Evolutionary conservation across 2,797 vertebrate species (phyloP).

Genomic region (Sphaeramia orbicularis): DNA sequence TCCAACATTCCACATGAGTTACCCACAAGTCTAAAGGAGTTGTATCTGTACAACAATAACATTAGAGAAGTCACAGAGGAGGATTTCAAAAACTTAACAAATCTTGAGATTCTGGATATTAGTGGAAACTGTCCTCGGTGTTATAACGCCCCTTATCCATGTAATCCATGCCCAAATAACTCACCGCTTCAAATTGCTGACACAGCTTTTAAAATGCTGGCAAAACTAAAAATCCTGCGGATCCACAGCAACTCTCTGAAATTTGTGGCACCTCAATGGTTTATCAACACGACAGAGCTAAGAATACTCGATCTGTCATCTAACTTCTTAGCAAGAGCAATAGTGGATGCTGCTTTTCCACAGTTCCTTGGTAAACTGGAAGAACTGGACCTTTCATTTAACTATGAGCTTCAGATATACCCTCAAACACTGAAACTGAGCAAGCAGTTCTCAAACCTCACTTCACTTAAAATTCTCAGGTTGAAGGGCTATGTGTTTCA

Average conservation of each 20-base stretch:
- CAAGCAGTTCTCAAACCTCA: conserved; percentile 83
- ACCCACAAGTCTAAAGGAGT: conserved; percentile 87
- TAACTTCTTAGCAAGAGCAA: conserved; percentile 90
- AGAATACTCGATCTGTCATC: conserved; percentile 92
- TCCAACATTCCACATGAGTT: conserved; percentile 87
- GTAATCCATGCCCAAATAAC: conserved; percentile 87
- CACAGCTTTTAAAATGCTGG: conserved; percentile 86
- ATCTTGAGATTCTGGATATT: conserved; percentile 92
- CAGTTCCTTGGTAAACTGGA: conserved; percentile 84
- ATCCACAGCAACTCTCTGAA: conserved; percentile 94
- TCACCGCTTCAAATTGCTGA: conserved; percentile 82
- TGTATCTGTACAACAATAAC: conserved; percentile 94
- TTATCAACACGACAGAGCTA: conserved; percentile 82
- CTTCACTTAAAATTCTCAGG: conserved; percentile 85
- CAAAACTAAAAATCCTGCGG: conserved; percentile 87
- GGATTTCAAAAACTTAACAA: conserved; percentile 87
- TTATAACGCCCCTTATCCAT: conserved; percentile 93
- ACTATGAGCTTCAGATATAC: conserved; percentile 91
- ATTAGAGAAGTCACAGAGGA: conserved; percentile 83
- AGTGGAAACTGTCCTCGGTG: conserved; percentile 97
- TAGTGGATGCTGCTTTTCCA: conserved; percentile 87
- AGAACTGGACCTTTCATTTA: conserved; percentile 94
- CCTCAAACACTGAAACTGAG: conserved; percentile 84
- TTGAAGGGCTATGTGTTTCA: conserved; percentile 93
- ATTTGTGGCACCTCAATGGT: conserved; percentile 85